These are phyloP conservation scores for Bucco capensis DNA, from an alignment of 2,113 vertebrate genomes.

Conservation along the genomic window DNA sequence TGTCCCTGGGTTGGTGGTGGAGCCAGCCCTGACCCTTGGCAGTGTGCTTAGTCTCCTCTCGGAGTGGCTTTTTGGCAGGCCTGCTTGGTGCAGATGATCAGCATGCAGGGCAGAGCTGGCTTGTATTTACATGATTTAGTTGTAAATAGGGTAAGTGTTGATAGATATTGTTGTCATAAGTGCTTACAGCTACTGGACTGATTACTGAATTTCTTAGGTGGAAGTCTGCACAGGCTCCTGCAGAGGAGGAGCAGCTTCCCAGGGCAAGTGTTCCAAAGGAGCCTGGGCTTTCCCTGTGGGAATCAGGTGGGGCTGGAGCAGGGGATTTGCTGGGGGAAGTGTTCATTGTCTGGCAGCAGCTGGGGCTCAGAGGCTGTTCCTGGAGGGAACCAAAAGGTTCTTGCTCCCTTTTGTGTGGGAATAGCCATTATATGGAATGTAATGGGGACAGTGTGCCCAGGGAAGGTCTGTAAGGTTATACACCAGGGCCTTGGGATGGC, in stretches of 20 bases:
- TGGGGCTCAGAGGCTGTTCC: not conserved
- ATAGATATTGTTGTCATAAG: slow-evolving; percentile 57
- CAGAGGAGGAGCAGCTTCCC: not conserved
- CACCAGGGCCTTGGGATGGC: not conserved
- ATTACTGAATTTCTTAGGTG: slow-evolving; percentile 25
- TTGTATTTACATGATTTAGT: slow-evolving; percentile 52
- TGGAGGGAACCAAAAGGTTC: not conserved
- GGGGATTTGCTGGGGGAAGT: not conserved
- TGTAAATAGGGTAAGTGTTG: slow-evolving; percentile 43
- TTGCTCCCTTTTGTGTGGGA: not conserved
- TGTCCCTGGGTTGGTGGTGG: too few species aligned
- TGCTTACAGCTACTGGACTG: slow-evolving; percentile 21
- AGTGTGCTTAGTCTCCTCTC: not conserved
- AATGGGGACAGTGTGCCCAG: rapidly evolving
- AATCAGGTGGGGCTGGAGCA: not conserved
- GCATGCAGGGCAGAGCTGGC: slow-evolving; percentile 10
- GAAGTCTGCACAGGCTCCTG: not conserved
- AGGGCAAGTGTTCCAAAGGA: not conserved
- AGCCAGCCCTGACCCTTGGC: too few species aligned
- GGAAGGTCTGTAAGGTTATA: not conserved
- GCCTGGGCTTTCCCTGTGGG: not conserved
- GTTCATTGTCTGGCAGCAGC: not conserved
- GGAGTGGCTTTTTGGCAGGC: not conserved
- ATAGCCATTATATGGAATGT: not conserved
- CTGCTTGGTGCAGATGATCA: not conserved